Evolutionary conservation across 2,888 invertebrate genomes (phyloP), one percentile per base, ranked within the genome.

Genomic region (Venustoraphidia nigricollis): DNA sequence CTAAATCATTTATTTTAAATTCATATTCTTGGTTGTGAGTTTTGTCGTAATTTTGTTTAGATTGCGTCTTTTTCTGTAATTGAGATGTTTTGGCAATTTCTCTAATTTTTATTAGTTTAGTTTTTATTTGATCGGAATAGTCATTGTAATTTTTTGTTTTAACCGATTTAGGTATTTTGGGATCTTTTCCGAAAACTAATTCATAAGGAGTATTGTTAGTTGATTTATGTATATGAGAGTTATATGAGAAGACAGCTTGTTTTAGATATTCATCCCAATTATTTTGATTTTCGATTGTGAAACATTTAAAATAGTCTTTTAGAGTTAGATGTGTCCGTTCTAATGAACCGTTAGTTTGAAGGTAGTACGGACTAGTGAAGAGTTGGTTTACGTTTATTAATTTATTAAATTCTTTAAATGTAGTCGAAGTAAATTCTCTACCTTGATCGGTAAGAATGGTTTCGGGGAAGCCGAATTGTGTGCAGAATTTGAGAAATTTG

Each of bases 191-290:
- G n/a, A n/a, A n/a, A n/a, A n/a, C n/a, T n/a, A n/a, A n/a, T n/a
- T n/a, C n/a, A n/a, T n/a, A 58, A 1, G 61, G 60, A 2, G 59
- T 55, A 40, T 52, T 58, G 3, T 56, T 49, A 3, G 59, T 60
- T 1, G 57, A 55, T 8, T 53, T 46, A 44, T 62, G 60, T 5
- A 54, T 46, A 8, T 50, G 52, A 36, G 54, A 10, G 10, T 59
- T 56, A 45, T 60, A 60, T 1, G 56, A 45, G 43, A 61, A 48
- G 37, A 58, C 52, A 0, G 57, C 58, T 6, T 54, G 54, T 3
- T 46, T 49, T 9, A 61, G 8, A 47, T 54, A 56, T 8, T 45
- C 40, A 34, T 57, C 57, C 59, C 59, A 61, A 45, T 61, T 54
- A 8, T 51, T 48, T 37, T 55, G 49, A 9, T 55, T 49, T 13